These are phyloP conservation scores for Heliconius ismenius DNA, from an alignment of 2,888 invertebrate genomes.

Conservation along the genomic window DNA sequence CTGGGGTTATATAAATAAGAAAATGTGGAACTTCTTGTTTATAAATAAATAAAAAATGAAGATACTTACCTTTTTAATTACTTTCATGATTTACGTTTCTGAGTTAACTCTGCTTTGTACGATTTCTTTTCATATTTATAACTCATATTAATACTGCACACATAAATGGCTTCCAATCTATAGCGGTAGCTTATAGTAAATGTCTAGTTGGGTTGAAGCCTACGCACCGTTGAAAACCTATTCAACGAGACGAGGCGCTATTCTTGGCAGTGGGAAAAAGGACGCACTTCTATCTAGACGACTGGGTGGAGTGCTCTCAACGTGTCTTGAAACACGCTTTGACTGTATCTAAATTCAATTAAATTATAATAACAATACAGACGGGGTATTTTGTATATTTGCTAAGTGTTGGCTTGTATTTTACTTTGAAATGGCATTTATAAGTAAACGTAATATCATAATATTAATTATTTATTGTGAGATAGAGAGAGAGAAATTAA, in stretches of 20 bases:
- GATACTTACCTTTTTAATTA: not conserved
- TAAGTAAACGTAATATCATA: not conserved
- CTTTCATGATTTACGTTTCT: not conserved
- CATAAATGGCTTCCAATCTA: not conserved
- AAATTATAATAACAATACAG: conserved; percentile 17
- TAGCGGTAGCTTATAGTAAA: conserved; percentile 2
- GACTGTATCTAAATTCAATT: conserved; percentile 28
- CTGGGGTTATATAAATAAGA: conserved; percentile 4
- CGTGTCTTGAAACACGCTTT: conserved; percentile 27
- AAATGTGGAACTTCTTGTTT: not conserved
- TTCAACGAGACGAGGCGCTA: conserved; percentile 27
- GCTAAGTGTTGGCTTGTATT: conserved; percentile 6
- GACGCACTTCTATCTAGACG: conserved; percentile 32
- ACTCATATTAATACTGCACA: not conserved
- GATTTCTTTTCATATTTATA: not conserved
- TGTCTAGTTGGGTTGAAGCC: conserved; percentile 6
- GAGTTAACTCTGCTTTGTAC: not conserved
- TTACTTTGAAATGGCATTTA: not conserved
- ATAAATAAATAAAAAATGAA: conserved; percentile 6
- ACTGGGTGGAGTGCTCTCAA: conserved; percentile 25
- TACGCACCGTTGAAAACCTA: conserved; percentile 23
- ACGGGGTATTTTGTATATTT: not conserved
- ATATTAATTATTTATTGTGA: not conserved
- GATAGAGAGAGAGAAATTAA: too few species aligned
- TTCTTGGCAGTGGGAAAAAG: conserved; percentile 31